Percentiles rank a stretch among this genome's conserved stretches.
Evolutionary conservation across 2,888 invertebrate genomes (phyloP).

Genomic region (Caenorhabditis wallacei): DNA sequence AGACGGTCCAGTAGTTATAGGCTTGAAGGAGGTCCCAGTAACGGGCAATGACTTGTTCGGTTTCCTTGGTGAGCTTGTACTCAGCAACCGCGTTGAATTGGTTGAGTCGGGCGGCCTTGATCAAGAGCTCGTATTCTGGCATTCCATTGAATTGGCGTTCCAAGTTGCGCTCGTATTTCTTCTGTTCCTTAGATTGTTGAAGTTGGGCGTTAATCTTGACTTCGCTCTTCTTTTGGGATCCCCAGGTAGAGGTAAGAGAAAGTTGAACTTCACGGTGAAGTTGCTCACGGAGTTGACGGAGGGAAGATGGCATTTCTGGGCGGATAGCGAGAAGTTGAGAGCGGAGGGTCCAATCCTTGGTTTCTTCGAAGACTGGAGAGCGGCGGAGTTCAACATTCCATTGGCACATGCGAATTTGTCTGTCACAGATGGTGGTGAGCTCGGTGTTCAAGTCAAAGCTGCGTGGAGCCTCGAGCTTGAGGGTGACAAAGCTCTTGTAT

Average conservation of each 20-base stretch:
- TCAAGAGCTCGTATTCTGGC: constrained; percentile 65
- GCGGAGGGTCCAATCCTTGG: constrained; percentile 75
- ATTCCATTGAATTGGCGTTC: constrained; percentile 58
- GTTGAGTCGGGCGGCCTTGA: constrained; percentile 68
- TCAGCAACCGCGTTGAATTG: constrained; percentile 71
- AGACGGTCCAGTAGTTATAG: constrained; percentile 71
- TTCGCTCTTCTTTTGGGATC: constrained; percentile 69
- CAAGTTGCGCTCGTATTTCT: constrained; percentile 58
- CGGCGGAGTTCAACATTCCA: constrained; percentile 57
- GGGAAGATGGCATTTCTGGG: constrained; percentile 70
- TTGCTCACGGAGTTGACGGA: constrained; percentile 70
- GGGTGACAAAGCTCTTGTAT: constrained; percentile 50
- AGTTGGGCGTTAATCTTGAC: constrained; percentile 63
- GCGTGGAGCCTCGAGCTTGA: constrained; percentile 58
- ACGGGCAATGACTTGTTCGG: constrained; percentile 64
- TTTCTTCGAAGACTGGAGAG: constrained; percentile 59
- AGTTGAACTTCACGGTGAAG: constrained; percentile 71
- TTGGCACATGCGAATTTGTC: constrained; percentile 60
- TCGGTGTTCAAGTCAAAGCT: constrained; percentile 52
- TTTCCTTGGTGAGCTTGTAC: constrained; percentile 70
- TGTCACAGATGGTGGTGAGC: constrained; percentile 65
- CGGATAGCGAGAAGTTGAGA: constrained; percentile 66
- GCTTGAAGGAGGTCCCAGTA: constrained; percentile 74
- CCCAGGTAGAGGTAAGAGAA: constrained; percentile 67
- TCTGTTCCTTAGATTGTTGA: constrained; percentile 66